Conservation (phyloP, 2,113 vertebrate species). For the Azemiops feae region DNA sequence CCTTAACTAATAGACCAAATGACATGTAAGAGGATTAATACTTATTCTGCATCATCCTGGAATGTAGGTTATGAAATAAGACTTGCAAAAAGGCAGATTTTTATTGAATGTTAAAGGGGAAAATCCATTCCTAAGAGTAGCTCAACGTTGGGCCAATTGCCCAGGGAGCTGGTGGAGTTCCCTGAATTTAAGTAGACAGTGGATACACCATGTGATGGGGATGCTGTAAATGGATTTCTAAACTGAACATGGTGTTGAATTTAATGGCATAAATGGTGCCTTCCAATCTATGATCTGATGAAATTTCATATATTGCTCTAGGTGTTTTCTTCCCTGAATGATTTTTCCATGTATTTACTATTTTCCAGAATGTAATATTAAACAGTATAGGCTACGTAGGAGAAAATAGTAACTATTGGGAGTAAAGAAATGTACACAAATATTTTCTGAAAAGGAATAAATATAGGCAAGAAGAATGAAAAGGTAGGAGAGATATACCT, state of each 20-base stretch:
- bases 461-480: neutral
- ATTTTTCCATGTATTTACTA: conserved; percentile 3
- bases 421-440: neutral
- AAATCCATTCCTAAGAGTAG: neutral
- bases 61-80: neutral
- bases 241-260: neutral
- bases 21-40: neutral
- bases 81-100: neutral
- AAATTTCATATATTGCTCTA: neutral
- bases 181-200: neutral
- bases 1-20: neutral
- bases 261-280: neutral
- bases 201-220: neutral
- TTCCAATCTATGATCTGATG: neutral
- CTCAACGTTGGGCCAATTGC: neutral
- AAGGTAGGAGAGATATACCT: neutral
- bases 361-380: neutral
- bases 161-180: neutral
- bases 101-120: neutral
- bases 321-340: conserved; percentile 3
- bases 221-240: neutral
- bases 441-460: neutral
- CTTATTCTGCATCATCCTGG: neutral
- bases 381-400: neutral
- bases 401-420: neutral